These are phyloP conservation scores for Mylabris phalerata DNA, from an alignment of 1,140 invertebrate species.

Conservation along the genomic window DNA sequence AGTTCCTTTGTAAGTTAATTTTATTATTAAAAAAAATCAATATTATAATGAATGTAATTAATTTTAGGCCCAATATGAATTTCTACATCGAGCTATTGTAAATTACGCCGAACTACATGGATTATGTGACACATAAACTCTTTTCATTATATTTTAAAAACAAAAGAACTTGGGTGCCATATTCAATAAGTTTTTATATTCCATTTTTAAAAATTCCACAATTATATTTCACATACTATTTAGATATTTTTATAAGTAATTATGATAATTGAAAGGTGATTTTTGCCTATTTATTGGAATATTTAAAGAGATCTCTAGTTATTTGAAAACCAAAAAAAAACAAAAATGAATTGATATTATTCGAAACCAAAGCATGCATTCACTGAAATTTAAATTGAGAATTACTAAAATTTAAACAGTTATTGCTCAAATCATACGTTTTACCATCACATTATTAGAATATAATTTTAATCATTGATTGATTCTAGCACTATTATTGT, in stretches of 20 bases:
- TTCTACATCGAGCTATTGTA: conserved; percentile 80
- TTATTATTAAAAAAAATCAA: not conserved
- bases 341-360: conserved; percentile 11
- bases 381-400: conserved; percentile 9
- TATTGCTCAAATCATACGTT: not conserved
- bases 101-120: conserved; percentile 85
- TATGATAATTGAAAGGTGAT: conserved; percentile 8
- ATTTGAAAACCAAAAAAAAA: conserved; percentile 20
- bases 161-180: conserved; percentile 4
- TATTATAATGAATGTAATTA: not conserved
- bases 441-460: conserved; percentile 1
- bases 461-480: too few relatives aligned
- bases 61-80: conserved; percentile 82
- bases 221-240: conserved; percentile 11
- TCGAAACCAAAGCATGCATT: conserved; percentile 30
- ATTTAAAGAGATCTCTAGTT: conserved; percentile 18
- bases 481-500: conserved; percentile 1
- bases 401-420: too few relatives aligned
- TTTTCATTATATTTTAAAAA: conserved; percentile 16
- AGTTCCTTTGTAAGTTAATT: conserved; percentile 68
- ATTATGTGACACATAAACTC: conserved; percentile 43
- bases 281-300: conserved; percentile 12
- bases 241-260: conserved; percentile 17
- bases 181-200: conserved; percentile 13
- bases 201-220: conserved; percentile 14